Conservation (phyloP, 2,797 vertebrate genomes). For the Adrianichthys oophorus region DNA sequence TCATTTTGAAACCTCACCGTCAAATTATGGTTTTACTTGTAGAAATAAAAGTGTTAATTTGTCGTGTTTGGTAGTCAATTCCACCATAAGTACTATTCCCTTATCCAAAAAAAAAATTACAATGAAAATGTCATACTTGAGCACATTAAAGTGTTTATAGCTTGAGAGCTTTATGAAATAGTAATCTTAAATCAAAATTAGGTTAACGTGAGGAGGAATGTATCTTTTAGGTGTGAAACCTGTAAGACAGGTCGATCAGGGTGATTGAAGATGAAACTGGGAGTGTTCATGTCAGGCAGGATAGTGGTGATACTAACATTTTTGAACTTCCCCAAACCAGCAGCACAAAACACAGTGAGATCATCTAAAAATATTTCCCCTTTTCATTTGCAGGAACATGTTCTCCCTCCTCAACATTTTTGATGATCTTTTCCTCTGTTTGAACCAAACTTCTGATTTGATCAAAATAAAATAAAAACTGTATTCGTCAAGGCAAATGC, state of each 20-base stretch:
- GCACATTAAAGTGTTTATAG: neutral
- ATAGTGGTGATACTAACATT: constrained; percentile 11
- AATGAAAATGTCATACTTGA: neutral
- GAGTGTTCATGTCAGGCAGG: constrained; percentile 33
- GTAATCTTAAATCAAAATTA: neutral
- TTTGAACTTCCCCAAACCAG: neutral
- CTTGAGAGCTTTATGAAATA: no score
- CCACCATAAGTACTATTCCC: no score
- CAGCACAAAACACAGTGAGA: neutral
- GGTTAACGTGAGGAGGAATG: neutral
- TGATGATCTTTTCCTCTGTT: no score
- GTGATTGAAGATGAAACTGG: constrained; percentile 34
- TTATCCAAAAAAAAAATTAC: no score
- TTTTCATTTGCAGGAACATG: neutral
- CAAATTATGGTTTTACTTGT: neutral
- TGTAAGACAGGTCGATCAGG: constrained; percentile 59
- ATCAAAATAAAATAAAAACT: no score
- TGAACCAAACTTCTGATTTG: no score
- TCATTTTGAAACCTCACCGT: neutral
- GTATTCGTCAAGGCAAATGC: no score
- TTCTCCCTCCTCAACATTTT: neutral
- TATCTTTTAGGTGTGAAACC: constrained; percentile 35
- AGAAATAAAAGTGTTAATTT: no score
- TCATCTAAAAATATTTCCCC: neutral
- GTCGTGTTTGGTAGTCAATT: no score